Evolutionary conservation across 35 echinoderm and acorn worm genomes (phyloP).

Genomic region (Eucidaris tribuloides): DNA sequence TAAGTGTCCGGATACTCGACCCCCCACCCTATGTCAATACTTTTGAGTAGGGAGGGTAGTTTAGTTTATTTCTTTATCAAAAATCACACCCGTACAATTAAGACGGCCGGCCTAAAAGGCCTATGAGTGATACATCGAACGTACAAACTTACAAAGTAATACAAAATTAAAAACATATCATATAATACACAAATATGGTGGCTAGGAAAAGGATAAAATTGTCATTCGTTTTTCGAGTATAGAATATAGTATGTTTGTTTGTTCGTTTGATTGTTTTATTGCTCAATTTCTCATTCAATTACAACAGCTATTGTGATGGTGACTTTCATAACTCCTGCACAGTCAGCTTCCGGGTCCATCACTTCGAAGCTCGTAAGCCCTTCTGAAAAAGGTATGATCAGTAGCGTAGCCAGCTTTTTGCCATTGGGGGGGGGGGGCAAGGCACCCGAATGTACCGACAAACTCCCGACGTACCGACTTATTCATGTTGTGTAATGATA

Average conservation of each 20-base stretch:
- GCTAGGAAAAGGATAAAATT: too few relatives aligned
- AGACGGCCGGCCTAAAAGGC: too few relatives aligned
- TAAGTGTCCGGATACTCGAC: too few relatives aligned
- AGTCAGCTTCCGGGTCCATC: conserved; percentile 44
- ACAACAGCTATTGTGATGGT: neutral
- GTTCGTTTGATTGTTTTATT: neutral
- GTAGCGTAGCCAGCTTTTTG: too few relatives aligned
- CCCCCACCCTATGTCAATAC: too few relatives aligned
- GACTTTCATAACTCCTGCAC: conserved; percentile 20
- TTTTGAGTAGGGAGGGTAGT: too few relatives aligned
- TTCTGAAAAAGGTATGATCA: conserved; percentile 32
- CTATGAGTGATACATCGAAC: neutral
- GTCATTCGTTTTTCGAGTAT: neutral
- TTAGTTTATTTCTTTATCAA: too few relatives aligned
- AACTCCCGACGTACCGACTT: too few relatives aligned
- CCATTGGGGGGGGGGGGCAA: too few relatives aligned
- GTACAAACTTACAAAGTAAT: neutral
- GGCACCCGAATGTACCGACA: too few relatives aligned
- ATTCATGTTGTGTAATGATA: too few relatives aligned
- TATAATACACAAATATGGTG: neutral
- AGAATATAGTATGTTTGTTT: neutral
- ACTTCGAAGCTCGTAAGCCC: conserved; percentile 37
- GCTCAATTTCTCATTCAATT: neutral
- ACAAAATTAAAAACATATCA: neutral
- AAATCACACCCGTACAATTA: too few relatives aligned